Base-by-base conservation (phyloP, 2,888 invertebrate species). In the Drosophila nigricruria region DNA sequence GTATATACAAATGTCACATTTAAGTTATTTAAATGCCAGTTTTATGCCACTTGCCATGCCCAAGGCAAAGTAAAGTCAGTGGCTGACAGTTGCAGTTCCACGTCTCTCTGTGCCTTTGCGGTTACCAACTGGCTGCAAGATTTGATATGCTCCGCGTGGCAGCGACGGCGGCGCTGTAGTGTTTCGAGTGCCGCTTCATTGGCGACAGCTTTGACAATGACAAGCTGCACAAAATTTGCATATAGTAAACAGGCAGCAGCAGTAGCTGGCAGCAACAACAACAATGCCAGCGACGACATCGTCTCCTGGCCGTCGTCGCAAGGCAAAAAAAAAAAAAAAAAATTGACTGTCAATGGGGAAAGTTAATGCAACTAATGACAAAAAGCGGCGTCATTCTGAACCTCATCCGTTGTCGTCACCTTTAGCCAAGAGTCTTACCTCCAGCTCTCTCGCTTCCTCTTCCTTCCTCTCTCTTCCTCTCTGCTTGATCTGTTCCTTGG, bases 281-380 rank as follows among this genome's bases (percentile, higher is more conserved):
- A 47, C 23, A 53, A 49, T 36, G 68, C 50, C 60, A 57, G 47
- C 18, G 52, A 27, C 45, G 47, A 25, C 56, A 36, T 8, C 49
- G 65, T 68, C 67, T 54, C 47, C 52, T 54, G 73, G 25, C 27
- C 53, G 65, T 40, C 40, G 54, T 40, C 54, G 54, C 14, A 18
- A 20, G 10, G 20, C 25, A 53, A 43, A 53, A 47, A 74, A 77
- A 80, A 82, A 53, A 38, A 56, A 42, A 75, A 80, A 80, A 82
- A 81, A 88, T 86, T 70, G 75, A 88, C 87, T 88, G 85, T 88
- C 85, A 77, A 83, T 75, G 71, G 82, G 75, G 64, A 85, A 77
- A 84, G 86, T 84, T 84, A 84, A 88, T 84, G 83, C 88, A 88
- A 84, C 83, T 84, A 84, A 84, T 84, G 83, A 84, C 86, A 78